Percentiles rank a stretch among this genome's conserved stretches.
These are phyloP conservation scores for Rhynchomys soricoides DNA, from an alignment of 2,113 vertebrate species.

Conservation along the genomic window DNA sequence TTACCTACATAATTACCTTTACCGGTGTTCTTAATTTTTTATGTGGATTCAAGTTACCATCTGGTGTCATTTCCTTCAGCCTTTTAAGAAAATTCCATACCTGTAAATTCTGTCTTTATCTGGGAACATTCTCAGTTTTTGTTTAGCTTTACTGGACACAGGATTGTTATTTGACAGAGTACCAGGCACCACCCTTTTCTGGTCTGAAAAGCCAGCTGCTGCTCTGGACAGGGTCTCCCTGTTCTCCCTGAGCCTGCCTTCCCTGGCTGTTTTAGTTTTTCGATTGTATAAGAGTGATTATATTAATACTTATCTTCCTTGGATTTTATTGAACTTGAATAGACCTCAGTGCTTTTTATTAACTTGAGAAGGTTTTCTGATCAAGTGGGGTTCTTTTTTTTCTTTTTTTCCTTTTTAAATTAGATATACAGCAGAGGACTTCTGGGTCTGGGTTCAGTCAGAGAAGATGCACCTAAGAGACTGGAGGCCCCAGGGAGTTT, in stretches of 20 bases:
- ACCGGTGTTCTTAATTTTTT: neutral
- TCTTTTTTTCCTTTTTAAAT: too few relatives aligned
- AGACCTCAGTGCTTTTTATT: neutral
- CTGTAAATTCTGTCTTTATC: neutral
- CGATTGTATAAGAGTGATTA: neutral
- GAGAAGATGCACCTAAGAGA: too few relatives aligned
- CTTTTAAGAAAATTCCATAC: neutral
- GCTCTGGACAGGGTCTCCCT: neutral
- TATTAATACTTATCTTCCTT: neutral
- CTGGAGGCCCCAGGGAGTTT: too few relatives aligned
- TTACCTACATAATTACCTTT: slow-evolving; percentile 34
- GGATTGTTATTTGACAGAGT: neutral
- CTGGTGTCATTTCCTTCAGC: neutral
- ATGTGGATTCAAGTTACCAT: slow-evolving; percentile 19
- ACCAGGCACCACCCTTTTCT: neutral
- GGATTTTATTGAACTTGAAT: neutral
- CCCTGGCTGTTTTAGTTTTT: neutral
- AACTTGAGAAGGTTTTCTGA: neutral
- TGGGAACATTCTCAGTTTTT: neutral
- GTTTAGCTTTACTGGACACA: neutral
- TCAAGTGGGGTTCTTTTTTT: neutral
- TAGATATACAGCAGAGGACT: too few relatives aligned
- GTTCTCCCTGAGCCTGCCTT: neutral
- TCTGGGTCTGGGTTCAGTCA: too few relatives aligned
- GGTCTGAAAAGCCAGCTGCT: neutral